Conservation (phyloP, 2,888 invertebrate species). For the Apodemia zela region DNA sequence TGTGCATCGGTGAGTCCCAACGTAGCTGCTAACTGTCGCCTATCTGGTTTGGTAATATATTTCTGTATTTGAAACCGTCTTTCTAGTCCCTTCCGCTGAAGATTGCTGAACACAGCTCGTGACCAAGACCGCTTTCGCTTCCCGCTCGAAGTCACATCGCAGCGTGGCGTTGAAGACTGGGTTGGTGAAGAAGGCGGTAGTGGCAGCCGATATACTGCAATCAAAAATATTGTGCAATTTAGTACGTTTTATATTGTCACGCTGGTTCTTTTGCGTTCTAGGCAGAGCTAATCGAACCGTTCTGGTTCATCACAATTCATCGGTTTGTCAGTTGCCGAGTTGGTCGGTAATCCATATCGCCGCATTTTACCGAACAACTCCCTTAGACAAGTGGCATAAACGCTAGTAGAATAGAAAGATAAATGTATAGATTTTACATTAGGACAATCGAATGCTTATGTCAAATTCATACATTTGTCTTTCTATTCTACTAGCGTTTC, state of each 20-base stretch:
- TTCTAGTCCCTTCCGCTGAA: constrained; percentile 96
- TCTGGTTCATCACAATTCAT: no score
- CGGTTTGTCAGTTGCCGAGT: no score
- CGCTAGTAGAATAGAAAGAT: no score
- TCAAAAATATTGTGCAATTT: not conserved
- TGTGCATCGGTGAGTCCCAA: constrained; percentile 96
- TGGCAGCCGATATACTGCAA: constrained; percentile 64
- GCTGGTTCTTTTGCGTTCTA: no score
- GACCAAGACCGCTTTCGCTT: constrained; percentile 97
- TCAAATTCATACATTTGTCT: no score
- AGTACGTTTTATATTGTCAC: not conserved
- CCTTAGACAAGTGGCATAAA: no score
- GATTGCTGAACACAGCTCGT: constrained; percentile 95
- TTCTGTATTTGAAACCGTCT: constrained; percentile 95
- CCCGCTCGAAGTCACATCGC: constrained; percentile 74
- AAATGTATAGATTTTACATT: no score
- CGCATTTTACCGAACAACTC: no score
- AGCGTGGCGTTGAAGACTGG: constrained; percentile 57
- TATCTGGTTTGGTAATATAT: constrained; percentile 96
- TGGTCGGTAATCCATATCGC: no score
- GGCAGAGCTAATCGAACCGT: no score
- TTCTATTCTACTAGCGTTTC: no score
- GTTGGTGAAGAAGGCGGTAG: constrained; percentile 62
- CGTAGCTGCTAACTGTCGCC: constrained; percentile 94
- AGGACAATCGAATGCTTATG: no score